phyloP scores from a whole-genome alignment of 2,113 vertebrate genomes.

The Trogon surrucura region DNA sequence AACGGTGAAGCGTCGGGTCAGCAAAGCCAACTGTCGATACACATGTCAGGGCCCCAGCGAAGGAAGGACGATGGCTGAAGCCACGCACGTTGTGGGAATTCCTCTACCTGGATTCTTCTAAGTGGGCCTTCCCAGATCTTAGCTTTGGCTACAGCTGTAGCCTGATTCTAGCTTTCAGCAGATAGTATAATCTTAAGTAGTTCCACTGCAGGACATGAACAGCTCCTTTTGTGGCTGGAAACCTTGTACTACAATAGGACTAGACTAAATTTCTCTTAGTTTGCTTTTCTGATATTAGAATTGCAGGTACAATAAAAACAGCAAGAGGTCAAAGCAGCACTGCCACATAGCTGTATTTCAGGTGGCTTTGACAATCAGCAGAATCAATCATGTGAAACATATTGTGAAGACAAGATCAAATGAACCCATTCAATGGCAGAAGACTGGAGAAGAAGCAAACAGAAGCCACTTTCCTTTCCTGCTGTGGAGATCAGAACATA shows the following conservation, averaged over 20 bases:
- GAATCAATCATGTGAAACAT: neutral
- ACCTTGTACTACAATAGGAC: neutral
- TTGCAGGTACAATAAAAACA: neutral
- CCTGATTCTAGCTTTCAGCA: neutral
- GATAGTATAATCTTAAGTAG: neutral
- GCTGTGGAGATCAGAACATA: neutral
- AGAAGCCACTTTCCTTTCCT: neutral
- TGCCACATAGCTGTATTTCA: neutral
- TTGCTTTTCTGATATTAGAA: neutral
- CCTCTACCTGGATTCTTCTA: neutral
- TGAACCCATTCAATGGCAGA: neutral
- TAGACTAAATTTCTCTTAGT: neutral
- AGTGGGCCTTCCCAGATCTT: rapidly evolving
- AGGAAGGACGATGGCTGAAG: neutral
- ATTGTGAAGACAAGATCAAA: neutral
- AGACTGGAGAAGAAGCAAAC: neutral
- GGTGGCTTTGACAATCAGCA: neutral
- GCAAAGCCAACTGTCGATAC: neutral
- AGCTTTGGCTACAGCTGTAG: neutral
- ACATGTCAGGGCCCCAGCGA: rapidly evolving
- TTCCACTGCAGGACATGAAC: neutral
- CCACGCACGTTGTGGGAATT: rapidly evolving
- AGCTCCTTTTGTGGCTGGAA: neutral
- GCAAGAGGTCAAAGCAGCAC: neutral
- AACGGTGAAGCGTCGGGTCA: neutral